Percentiles rank a stretch among this genome's conserved stretches.
phyloP scores from a whole-genome alignment of 2,888 invertebrate species.

The Omphaloscelis lunosa region DNA sequence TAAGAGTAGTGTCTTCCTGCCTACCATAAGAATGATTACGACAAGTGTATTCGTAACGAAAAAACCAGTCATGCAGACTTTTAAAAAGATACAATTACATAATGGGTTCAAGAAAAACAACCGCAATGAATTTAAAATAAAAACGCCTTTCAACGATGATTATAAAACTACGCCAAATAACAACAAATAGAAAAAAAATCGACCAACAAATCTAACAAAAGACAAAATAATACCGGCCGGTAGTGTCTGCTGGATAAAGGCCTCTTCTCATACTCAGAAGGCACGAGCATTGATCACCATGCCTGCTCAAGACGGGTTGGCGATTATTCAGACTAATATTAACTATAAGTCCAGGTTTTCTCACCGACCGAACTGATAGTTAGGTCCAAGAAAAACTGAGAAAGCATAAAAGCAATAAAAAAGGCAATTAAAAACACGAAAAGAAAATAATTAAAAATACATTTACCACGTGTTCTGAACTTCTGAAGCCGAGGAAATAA shows the following conservation, averaged over 20 bases:
- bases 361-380: background rate
- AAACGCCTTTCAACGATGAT: background rate
- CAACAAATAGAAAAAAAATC: slow-evolving; percentile 1
- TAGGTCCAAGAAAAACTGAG: background rate
- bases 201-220: slow-evolving; percentile 8
- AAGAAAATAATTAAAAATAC: slow-evolving; percentile 31
- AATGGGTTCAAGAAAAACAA: background rate
- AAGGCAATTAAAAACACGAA: slow-evolving; percentile 10
- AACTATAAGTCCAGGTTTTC: background rate
- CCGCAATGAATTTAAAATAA: background rate
- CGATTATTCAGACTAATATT: background rate
- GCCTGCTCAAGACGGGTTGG: background rate
- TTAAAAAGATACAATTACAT: background rate
- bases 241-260: background rate
- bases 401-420: background rate
- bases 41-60: background rate
- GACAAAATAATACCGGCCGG: background rate
- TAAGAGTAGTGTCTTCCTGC: background rate
- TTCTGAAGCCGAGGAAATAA: background rate
- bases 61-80: background rate
- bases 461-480: slow-evolving; percentile 53
- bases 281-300: background rate
- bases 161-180: background rate
- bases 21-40: background rate
- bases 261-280: background rate